These are phyloP conservation scores for Danio kyathit DNA, from an alignment of 2,797 vertebrate genomes.

Conservation along the genomic window DNA sequence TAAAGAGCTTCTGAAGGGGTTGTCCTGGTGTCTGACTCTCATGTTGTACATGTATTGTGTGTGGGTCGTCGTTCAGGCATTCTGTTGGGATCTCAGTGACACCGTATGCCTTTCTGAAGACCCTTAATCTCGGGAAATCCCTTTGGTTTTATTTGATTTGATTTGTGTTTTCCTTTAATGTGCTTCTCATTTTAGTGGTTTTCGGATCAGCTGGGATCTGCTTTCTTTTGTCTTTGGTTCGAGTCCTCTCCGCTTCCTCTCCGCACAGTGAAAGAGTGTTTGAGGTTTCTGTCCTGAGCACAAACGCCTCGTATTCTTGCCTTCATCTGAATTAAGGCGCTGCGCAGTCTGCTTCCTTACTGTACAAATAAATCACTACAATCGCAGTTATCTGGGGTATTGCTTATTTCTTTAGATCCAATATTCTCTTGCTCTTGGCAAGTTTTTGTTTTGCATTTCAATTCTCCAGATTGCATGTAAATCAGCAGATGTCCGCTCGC, in stretches of 20 bases:
- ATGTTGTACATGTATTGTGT: conserved; percentile 63
- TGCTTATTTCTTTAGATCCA: conserved; percentile 20
- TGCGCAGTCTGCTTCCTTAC: conserved; percentile 75
- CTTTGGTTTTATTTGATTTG: conserved; percentile 47
- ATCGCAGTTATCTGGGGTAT: conserved; percentile 63
- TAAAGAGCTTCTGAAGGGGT: conserved; percentile 42
- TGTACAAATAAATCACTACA: conserved; percentile 86
- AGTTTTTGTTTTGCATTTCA: conserved; percentile 9
- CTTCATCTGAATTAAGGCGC: conserved; percentile 71
- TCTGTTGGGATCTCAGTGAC: conserved; percentile 64
- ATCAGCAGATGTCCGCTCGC: too few species aligned
- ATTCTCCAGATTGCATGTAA: background rate
- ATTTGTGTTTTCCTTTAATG: conserved; percentile 38
- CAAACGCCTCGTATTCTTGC: conserved; percentile 69
- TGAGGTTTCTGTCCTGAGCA: conserved; percentile 67
- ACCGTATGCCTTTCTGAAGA: conserved; percentile 70
- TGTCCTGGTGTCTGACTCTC: conserved; percentile 53
- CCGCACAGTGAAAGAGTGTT: conserved; percentile 66
- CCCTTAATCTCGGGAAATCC: conserved; percentile 63
- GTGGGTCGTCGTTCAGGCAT: conserved; percentile 65
- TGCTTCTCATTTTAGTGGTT: conserved; percentile 52
- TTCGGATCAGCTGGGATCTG: conserved; percentile 56
- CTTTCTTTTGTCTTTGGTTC: conserved; percentile 48
- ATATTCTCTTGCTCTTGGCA: conserved; percentile 11
- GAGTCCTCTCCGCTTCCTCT: conserved; percentile 55